Evolutionary conservation across 2,113 vertebrate species (phyloP).

Genomic region (Sinocyclocheilus anophthalmus): DNA sequence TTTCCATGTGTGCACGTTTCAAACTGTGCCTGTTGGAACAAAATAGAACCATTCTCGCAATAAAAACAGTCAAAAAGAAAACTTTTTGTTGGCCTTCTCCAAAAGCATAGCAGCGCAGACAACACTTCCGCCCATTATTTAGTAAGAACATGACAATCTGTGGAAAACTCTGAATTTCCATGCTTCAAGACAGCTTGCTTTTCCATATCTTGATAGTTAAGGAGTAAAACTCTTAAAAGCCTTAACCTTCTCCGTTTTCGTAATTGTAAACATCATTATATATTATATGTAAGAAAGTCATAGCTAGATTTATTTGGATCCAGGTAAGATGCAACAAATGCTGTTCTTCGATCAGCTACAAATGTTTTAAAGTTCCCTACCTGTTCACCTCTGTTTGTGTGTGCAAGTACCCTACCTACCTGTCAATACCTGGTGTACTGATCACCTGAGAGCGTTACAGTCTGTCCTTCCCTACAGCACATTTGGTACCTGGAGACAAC

Average conservation of each 20-base stretch:
- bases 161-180: too few species aligned
- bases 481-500: conserved; percentile 57
- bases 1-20: not conserved
- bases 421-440: conserved; percentile 56
- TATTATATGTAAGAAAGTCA: not conserved
- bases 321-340: too few species aligned
- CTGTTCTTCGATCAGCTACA: conserved; percentile 2
- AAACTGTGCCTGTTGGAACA: conserved; percentile 10
- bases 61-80: conserved; percentile 20
- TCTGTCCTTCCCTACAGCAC: conserved; percentile 55
- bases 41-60: conserved; percentile 20
- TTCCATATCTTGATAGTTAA: not conserved
- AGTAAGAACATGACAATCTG: not conserved
- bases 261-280: too few species aligned
- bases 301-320: not conserved
- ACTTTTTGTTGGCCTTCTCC: not conserved
- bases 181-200: not conserved
- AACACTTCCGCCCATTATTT: not conserved
- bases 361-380: conserved; percentile 11
- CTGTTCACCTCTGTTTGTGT: conserved; percentile 39
- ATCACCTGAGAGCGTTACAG: conserved; percentile 56
- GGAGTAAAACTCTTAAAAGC: too few species aligned
- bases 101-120: conserved; percentile 3
- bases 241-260: too few species aligned
- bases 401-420: conserved; percentile 50